These are phyloP conservation scores for Pseudomyrmex concolor DNA, from an alignment of 1,140 invertebrate genomes.

Conservation along the genomic window DNA sequence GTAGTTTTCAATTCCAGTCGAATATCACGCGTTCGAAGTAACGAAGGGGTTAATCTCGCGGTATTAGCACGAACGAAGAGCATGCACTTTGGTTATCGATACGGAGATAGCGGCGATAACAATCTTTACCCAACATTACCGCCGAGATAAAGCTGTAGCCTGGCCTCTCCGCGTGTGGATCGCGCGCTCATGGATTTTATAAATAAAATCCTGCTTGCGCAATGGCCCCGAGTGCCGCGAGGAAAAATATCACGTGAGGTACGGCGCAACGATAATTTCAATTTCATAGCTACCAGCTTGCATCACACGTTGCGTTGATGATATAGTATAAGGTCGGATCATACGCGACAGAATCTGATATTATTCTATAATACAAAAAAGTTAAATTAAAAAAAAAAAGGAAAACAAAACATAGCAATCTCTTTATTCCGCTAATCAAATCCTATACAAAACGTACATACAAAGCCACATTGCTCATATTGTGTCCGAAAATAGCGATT, in stretches of 20 bases:
- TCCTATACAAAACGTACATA: too few relatives aligned
- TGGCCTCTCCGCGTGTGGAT: not conserved
- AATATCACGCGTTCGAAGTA: conserved; percentile 33
- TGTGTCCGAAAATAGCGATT: too few relatives aligned
- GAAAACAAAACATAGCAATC: too few relatives aligned
- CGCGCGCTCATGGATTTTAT: conserved; percentile 33
- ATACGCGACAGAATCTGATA: not conserved
- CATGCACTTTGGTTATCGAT: conserved; percentile 42
- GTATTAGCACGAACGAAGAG: conserved; percentile 28
- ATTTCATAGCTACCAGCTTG: conserved; percentile 34
- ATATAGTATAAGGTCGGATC: not conserved
- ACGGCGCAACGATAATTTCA: conserved; percentile 39
- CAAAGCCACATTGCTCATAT: too few relatives aligned
- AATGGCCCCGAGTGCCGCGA: conserved; percentile 28
- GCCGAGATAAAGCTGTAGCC: conserved; percentile 27
- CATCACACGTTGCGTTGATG: not conserved
- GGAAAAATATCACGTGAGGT: conserved; percentile 30
- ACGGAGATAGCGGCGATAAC: conserved; percentile 47
- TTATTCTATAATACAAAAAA: conserved; percentile 31
- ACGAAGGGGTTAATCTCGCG: conserved; percentile 40
- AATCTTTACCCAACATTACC: conserved; percentile 54
- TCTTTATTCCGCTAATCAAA: too few relatives aligned
- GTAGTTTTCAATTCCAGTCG: conserved; percentile 3
- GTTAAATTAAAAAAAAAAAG: too few relatives aligned
- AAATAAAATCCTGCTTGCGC: conserved; percentile 55